Evolutionary conservation across 2,888 invertebrate species (phyloP), one percentile per base, ranked within the genome.

Genomic region (Bembecia ichneumoniformis): DNA sequence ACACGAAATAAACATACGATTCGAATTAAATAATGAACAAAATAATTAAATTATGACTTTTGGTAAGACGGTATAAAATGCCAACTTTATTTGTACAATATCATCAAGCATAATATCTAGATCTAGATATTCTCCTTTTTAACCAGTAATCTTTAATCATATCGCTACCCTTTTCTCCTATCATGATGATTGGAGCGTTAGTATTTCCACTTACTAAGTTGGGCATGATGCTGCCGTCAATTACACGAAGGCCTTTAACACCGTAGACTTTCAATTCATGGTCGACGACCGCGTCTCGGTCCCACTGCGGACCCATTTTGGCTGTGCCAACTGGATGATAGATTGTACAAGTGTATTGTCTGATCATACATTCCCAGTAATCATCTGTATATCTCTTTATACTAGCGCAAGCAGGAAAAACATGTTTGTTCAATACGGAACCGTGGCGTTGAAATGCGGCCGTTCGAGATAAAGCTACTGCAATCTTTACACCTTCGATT

Each of bases 301-400:
- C 96, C 93, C 94, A 94, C 59, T 91, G 92, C 0, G 96, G 95
- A 0, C 96, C 96, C 96, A 96, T 96, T 70, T 95, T 96, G 45
- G 93, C 93, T 0, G 96, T 96, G 0, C 96, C 96, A 0, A 94
- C 92, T 0, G 95, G 95, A 80, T 95, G 95, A 64, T 96, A 96
- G 48, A 96, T 94, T 0, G 95, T 96, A 4, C 91, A 92, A 0
- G 94, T 93, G 57, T 95, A 95, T 43, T 93, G 90, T 9, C 93
- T 81, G 15, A 95, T 93, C 94, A 95, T 94, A 62, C 96, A 96
- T 66, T 95, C 96, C 92, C 94, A 96, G 66, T 93, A 96, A 1
- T 89, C 81, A 67, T 96, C 96, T 0, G 93, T 91, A 65, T 91
- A 93, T 52, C 89, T 84, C 1, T 87, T 87, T 10, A 93, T 75